Evolutionary conservation across 2,113 vertebrate species (phyloP), one percentile per base, ranked within the genome.

Genomic region (Cygnus atratus): DNA sequence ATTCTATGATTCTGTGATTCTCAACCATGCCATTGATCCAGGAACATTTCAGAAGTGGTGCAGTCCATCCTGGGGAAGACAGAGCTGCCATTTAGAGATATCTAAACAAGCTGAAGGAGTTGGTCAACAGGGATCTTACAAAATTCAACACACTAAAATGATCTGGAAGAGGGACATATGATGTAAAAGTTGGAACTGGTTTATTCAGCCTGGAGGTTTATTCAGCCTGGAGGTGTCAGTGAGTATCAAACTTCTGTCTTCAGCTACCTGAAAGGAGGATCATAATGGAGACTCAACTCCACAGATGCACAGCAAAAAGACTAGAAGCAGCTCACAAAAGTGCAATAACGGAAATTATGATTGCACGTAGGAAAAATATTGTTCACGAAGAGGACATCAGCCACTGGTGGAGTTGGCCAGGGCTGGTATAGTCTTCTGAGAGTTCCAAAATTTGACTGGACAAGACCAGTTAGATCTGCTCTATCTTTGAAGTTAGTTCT

Each of bases 131-230:
- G 22, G 28, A 22, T 37, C 18, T 73, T 55, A 41, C 0, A 7
- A 55, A 61, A 14, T 43, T 80, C 31, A 57, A 31, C 46, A 37
- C 39, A 79, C 31, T 43, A 33, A 65, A 50, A 44, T 65, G 37
- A 65, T 24, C 0, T 0, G 24, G 50, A 54, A 66, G 0, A 3
- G n/a, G 39, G 25, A 15, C 0, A 0, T 22, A 29, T 5, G 13
- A 29, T 44, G 37, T 54, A 26, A 33, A 71, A 65, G 54, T 18
- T 54, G 78, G 22, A 61, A 28, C 17, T 18, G 5, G 4, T 35
- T 50, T 41, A 25, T 65, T 81, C 59, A 66, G 3, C 21, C 31
- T 44, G 31, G 41, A 46, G 35, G 37, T 52, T 39, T 39, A 10
- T 39, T 39, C 39, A 65, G 3, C 21, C 31, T 44, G 31, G 41